Base-by-base conservation (phyloP, 2,797 vertebrate genomes). In the Bradypodion ventrale region DNA sequence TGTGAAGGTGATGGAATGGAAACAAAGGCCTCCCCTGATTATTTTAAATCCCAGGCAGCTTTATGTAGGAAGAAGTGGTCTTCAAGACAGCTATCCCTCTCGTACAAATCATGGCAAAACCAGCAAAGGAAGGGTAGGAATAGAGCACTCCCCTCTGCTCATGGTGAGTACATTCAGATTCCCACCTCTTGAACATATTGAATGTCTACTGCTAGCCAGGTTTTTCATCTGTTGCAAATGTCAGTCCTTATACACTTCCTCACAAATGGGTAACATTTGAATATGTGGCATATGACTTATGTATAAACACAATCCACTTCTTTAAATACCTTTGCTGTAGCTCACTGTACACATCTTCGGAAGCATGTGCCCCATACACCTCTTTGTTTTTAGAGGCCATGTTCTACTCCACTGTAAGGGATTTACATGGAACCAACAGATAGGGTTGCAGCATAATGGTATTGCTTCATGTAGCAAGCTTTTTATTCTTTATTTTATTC, bases 381-480 rank as follows among this genome's bases (percentile, higher is more conserved):
- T 56, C 8, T n/a, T 66, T 75, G 42, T 7, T 15, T 7, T 15
- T 1, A 13, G 73, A 56, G 60, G 35, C 13, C 37, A 65, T 66
- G 25, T 66, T 37, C n/a, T 27, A 21, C 27, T 63, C 40, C 8
- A n/a, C 44, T 75, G 7, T 72, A 27, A 10, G 21, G 32, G 70
- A 23, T 4, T 37, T 69, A 13, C 44, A 32, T 75, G 62, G 29
- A 49, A 29, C 16, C n/a, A 49, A 7, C 19, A 72, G n/a, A 8
- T 25, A 75, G 32, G 21, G 29, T 37, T 40, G 32, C n/a, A 75
- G 16, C 16, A 4, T 70, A 42, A 32, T 15, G 49, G 46, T 29
- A 35, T 52, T 63, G 10, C 83, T 82, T 73, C 59, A 87, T 84
- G 68, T 77, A 86, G 21, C 85, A 88, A 87, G 88, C 63, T 72